phyloP scores from a whole-genome alignment of 2,113 vertebrate species.

The Chionodraco myersi region DNA sequence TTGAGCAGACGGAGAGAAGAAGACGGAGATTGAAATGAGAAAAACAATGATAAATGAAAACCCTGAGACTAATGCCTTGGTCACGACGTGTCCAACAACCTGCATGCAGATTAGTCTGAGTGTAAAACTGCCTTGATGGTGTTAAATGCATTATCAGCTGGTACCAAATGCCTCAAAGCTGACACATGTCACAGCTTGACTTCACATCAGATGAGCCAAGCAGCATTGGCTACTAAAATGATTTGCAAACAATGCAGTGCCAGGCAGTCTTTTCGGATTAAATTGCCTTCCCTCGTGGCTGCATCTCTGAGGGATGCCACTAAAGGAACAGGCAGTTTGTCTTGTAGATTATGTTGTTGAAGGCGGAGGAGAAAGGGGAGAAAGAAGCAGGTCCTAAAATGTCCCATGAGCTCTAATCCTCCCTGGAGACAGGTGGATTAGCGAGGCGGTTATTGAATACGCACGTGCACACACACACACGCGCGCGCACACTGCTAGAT shows the following conservation, averaged over 20 bases:
- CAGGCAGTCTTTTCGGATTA: neutral
- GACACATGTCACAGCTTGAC: slow-evolving; percentile 21
- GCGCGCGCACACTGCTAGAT: neutral
- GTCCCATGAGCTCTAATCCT: slow-evolving; percentile 70
- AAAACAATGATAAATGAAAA: neutral
- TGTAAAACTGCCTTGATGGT: neutral
- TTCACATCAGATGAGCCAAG: neutral
- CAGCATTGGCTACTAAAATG: neutral
- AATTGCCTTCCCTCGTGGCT: slow-evolving; percentile 49
- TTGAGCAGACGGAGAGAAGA: neutral
- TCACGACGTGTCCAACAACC: neutral
- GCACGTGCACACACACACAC: neutral
- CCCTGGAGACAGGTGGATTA: slow-evolving; percentile 70
- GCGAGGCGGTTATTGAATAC: slow-evolving; percentile 34
- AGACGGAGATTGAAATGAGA: neutral
- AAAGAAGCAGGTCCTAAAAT: slow-evolving; percentile 33
- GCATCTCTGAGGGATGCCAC: neutral
- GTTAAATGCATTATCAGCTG: neutral
- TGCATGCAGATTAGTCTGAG: neutral
- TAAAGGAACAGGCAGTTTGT: slow-evolving; percentile 16
- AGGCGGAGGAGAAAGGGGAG: neutral
- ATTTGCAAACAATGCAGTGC: slow-evolving; percentile 6
- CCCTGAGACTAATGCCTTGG: neutral
- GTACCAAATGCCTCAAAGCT: neutral
- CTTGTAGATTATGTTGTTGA: slow-evolving; percentile 33